Evolutionary conservation across 2,113 vertebrate genomes (phyloP).

Genomic region (Asarcornis scutulata): DNA sequence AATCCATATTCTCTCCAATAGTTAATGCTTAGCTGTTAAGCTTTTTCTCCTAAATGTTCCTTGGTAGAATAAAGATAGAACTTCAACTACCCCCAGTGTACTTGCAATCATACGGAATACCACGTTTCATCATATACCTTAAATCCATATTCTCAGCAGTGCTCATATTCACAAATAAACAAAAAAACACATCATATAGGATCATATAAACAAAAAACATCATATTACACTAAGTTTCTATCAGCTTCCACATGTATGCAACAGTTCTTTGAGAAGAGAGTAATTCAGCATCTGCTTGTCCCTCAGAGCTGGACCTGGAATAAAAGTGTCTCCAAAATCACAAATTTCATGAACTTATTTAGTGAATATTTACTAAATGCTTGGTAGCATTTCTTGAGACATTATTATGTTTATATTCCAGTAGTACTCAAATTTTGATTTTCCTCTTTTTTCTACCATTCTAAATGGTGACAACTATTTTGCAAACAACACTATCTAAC

Average conservation of each 20-base stretch:
- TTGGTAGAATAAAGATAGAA: neutral
- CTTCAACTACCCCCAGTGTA: neutral
- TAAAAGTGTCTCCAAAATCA: neutral
- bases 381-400: neutral
- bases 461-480: neutral
- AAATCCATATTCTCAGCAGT: neutral
- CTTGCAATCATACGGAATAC: neutral
- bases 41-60: neutral
- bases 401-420: neutral
- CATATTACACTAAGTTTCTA: accelerated
- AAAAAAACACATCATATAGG: neutral
- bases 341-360: neutral
- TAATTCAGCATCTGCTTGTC: neutral
- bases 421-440: neutral
- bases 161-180: neutral
- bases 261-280: neutral
- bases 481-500: neutral
- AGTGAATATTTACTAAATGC: neutral
- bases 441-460: neutral
- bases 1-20: neutral
- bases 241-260: neutral
- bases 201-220: neutral
- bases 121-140: neutral
- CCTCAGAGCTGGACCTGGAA: neutral
- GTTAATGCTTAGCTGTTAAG: neutral